Base-by-base conservation (phyloP, 2,888 invertebrate species). In the Drosophila affinis region DNA sequence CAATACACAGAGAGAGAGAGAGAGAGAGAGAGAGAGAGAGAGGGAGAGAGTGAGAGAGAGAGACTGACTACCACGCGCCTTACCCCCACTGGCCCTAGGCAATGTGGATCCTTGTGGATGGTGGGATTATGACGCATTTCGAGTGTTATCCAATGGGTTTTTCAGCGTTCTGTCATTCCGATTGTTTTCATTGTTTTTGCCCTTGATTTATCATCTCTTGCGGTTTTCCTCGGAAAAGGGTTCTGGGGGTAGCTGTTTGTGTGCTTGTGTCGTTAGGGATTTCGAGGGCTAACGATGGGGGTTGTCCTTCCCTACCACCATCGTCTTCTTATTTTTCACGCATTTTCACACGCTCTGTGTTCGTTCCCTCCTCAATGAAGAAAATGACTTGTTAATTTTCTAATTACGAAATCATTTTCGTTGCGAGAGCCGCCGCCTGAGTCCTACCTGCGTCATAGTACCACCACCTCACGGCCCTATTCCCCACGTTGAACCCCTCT, bases 301-400 rank as follows among this genome's bases (percentile, higher is more conserved):
- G 39, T 39, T 39, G 39, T 39, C 7, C 39, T n/a, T 44, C 27
- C 18, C 32, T 9, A 27, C 27, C 34, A 51, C 39, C 39, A 29
- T 29, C 44, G 32, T 9, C 10, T n/a, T 18, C 34, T 29, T 48
- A 21, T 46, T 45, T 49, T 64, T 58, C 49, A 24, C 46, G 51
- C 73, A 65, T 60, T 64, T 48, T 59, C 69, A 65, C 69, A 69
- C 47, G 54, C 49, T 32, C 24, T n/a, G 34, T 14, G 34, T 9
- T n/a, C 51, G 17, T 39, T 29, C 62, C 47, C 9, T 18, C 21
- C 32, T 54, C 60, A 63, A 64, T 78, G 54, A 63, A 49, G 59
- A 70, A 39, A 80, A 78, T 80, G 79, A 80, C 84, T 80, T 80
- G 79, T 80, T 75, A 62, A 81, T 78, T 77, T 72, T 51, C 62